Evolutionary conservation across 2,888 invertebrate genomes (phyloP).

Genomic region (Brachyptera putata): DNA sequence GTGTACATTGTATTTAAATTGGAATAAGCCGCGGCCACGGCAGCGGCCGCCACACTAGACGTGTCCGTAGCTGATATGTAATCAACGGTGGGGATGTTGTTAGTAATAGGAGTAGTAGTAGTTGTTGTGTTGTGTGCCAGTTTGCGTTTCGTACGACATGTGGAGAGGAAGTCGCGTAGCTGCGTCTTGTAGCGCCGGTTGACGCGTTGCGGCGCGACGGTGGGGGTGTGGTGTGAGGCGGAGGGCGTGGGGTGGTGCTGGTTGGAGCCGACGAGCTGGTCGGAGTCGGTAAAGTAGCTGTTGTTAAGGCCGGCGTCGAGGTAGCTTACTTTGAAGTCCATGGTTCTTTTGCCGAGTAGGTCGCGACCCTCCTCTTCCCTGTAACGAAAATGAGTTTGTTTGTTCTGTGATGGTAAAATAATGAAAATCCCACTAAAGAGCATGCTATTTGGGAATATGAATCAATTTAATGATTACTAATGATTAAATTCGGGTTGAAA

Average conservation of each 20-base stretch:
- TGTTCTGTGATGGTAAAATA: too few relatives aligned
- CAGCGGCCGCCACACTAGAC: constrained; percentile 43
- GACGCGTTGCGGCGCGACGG: constrained; percentile 61
- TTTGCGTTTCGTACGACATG: constrained; percentile 80
- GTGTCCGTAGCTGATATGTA: constrained; percentile 39
- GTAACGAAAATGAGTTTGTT: too few relatives aligned
- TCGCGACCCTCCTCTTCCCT: constrained; percentile 99
- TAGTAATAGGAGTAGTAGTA: constrained; percentile 29
- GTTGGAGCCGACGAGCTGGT: constrained; percentile 45
- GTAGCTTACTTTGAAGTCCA: constrained; percentile 99
- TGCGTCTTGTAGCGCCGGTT: constrained; percentile 92
- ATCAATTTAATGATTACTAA: too few relatives aligned
- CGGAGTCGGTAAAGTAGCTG: constrained; percentile 79
- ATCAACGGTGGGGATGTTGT: constrained; percentile 30
- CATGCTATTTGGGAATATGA: too few relatives aligned
- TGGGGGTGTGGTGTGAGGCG: constrained; percentile 39
- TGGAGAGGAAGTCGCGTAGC: constrained; percentile 85
- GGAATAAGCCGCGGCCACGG: constrained; percentile 55
- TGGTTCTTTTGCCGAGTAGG: constrained; percentile 93
- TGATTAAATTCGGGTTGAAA: too few relatives aligned
- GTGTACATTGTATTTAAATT: constrained; percentile 59
- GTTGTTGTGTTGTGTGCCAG: constrained; percentile 42
- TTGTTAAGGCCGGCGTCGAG: constrained; percentile 90
- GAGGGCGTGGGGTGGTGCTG: constrained; percentile 34
- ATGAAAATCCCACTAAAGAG: too few relatives aligned